These are phyloP conservation scores for Glaucopsyche alexis DNA, from an alignment of 2,888 invertebrate species.

Conservation along the genomic window DNA sequence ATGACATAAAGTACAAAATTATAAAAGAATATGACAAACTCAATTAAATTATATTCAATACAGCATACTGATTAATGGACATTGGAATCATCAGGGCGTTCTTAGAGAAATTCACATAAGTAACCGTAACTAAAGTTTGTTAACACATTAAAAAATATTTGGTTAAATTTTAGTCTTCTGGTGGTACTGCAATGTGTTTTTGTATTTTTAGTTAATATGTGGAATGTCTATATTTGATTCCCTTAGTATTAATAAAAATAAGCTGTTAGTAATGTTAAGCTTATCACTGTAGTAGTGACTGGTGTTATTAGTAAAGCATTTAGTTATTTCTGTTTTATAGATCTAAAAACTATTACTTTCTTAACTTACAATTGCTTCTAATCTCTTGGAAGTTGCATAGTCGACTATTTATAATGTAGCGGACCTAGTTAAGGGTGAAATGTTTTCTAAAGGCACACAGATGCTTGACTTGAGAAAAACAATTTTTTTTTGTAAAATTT, in stretches of 20 bases:
- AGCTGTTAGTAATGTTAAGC: neutral
- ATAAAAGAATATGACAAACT: slow-evolving; percentile 40
- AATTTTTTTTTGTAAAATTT: neutral
- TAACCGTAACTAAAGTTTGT: neutral
- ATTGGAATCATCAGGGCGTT: slow-evolving; percentile 9
- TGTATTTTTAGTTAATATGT: neutral
- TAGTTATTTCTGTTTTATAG: neutral
- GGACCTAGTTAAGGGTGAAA: slow-evolving; percentile 66
- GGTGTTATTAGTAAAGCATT: neutral
- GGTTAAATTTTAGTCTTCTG: neutral
- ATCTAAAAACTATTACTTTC: neutral
- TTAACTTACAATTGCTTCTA: slow-evolving; percentile 41
- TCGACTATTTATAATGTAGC: slow-evolving; percentile 37
- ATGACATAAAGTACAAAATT: slow-evolving; percentile 63
- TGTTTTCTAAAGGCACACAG: slow-evolving; percentile 62
- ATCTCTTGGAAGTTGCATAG: slow-evolving; percentile 44
- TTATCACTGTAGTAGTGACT: neutral
- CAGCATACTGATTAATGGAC: slow-evolving; percentile 8
- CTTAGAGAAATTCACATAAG: neutral
- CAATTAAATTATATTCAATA: slow-evolving; percentile 42
- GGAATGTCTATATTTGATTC: slow-evolving; percentile 23
- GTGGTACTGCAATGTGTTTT: neutral
- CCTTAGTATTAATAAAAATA: neutral
- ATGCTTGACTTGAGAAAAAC: neutral
- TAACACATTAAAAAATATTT: neutral